These are phyloP conservation scores for Baccha elongata DNA, from an alignment of 2,888 invertebrate species.

Conservation along the genomic window DNA sequence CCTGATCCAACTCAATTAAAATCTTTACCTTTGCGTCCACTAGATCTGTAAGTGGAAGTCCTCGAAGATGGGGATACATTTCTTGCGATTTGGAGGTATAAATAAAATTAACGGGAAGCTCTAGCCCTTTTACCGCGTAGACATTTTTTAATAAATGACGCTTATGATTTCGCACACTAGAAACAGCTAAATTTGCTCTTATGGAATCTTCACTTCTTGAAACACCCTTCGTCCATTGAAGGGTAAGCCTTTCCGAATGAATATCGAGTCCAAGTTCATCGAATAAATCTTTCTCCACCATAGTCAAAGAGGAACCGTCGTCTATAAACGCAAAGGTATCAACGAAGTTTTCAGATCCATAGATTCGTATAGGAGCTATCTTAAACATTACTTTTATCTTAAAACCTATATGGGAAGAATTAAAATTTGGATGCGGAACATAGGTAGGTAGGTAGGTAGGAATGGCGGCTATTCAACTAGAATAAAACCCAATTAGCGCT, in stretches of 20 bases:
- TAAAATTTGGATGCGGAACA: too few species aligned
- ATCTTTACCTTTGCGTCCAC: slow-evolving; percentile 7
- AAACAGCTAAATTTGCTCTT: background rate
- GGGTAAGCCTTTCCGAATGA: background rate
- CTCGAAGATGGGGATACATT: slow-evolving; percentile 6
- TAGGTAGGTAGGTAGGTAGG: too few species aligned
- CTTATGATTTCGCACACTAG: background rate
- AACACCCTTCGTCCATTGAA: slow-evolving; percentile 12
- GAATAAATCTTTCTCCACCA: slow-evolving; percentile 4
- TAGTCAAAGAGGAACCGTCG: slow-evolving; percentile 4
- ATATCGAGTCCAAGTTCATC: slow-evolving; percentile 7
- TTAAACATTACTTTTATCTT: slow-evolving; percentile 12
- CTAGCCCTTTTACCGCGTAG: slow-evolving; percentile 9
- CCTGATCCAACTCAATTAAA: slow-evolving; percentile 4
- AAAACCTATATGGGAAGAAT: background rate
- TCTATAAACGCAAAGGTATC: slow-evolving; percentile 10
- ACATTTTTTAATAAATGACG: slow-evolving; percentile 8
- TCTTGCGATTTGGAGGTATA: background rate
- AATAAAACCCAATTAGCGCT: too few species aligned
- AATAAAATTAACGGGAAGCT: slow-evolving; percentile 3
- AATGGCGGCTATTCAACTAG: too few species aligned
- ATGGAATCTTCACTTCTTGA: slow-evolving; percentile 9
- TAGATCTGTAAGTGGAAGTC: slow-evolving; percentile 1
- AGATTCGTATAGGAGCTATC: background rate
- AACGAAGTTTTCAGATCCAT: background rate